A percentile compares a stretch with the other conserved stretches of the same genome.
Evolutionary conservation across 2,888 invertebrate species (phyloP).

Genomic region (Caenorhabditis imperialis): DNA sequence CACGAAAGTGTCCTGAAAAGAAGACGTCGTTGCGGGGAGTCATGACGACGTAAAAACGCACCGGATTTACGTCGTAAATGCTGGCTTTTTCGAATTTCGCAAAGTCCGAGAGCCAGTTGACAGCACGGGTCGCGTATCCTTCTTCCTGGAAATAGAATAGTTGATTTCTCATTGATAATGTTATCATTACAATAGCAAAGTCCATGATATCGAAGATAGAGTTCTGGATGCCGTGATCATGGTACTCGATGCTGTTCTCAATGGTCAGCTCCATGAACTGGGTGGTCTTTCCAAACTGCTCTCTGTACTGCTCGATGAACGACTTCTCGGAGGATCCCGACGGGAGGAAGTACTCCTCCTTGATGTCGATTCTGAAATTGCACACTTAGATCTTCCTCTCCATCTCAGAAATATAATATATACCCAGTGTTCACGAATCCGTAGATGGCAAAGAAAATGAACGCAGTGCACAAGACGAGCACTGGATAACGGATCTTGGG

Average conservation of each 20-base stretch:
- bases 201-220: slow-evolving; percentile 60
- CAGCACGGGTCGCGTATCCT: slow-evolving; percentile 71
- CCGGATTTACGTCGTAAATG: slow-evolving; percentile 76
- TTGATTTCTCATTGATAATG: not conserved
- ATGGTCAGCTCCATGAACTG: slow-evolving; percentile 59
- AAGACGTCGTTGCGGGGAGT: not conserved
- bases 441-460: slow-evolving; percentile 69
- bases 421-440: slow-evolving; percentile 65
- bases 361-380: slow-evolving; percentile 52
- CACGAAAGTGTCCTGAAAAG: slow-evolving; percentile 74
- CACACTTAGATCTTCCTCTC: too few species aligned
- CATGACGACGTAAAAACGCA: slow-evolving; percentile 30
- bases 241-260: slow-evolving; percentile 60
- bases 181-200: slow-evolving; percentile 49
- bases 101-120: slow-evolving; percentile 77
- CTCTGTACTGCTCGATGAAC: slow-evolving; percentile 65
- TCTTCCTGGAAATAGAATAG: slow-evolving; percentile 61
- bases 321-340: slow-evolving; percentile 46
- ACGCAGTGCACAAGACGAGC: slow-evolving; percentile 68
- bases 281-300: slow-evolving; percentile 62
- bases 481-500: slow-evolving; percentile 57
- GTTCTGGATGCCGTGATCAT: slow-evolving; percentile 49
- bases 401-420: too few species aligned
- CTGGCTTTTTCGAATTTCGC: slow-evolving; percentile 73
- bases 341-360: slow-evolving; percentile 71